phyloP scores from a whole-genome alignment of 2,113 vertebrate genomes.

The Notothenia rossii region DNA sequence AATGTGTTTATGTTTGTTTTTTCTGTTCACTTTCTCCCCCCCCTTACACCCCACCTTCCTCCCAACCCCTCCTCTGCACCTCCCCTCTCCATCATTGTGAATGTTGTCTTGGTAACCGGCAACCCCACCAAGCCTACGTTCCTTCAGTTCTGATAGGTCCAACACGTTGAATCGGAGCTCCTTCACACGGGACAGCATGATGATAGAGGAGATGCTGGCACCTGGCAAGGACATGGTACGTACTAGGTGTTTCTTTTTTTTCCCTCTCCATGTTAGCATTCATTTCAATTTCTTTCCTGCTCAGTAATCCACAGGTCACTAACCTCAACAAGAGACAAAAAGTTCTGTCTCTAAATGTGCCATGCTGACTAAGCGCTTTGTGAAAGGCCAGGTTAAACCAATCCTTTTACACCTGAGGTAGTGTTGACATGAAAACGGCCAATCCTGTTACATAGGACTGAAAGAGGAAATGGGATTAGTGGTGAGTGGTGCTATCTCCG shows the following conservation, averaged over 20 bases:
- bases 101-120: slow-evolving; percentile 78
- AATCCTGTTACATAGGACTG: slow-evolving; percentile 53
- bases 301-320: slow-evolving; percentile 8
- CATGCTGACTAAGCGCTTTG: slow-evolving; percentile 13
- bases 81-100: slow-evolving; percentile 61
- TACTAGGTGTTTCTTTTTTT: neutral
- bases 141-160: slow-evolving; percentile 99
- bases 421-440: slow-evolving; percentile 30
- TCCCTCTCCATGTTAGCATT: neutral
- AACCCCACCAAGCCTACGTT: slow-evolving; percentile 93
- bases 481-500: slow-evolving; percentile 9
- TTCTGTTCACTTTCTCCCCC: slow-evolving; percentile 89
- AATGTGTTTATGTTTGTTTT: slow-evolving; percentile 82
- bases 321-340: slow-evolving; percentile 18
- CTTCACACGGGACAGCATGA: slow-evolving; percentile 97
- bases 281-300: neutral
- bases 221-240: slow-evolving; percentile 94
- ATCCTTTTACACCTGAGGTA: slow-evolving; percentile 62
- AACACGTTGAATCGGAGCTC: slow-evolving; percentile 99
- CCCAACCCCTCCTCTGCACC: slow-evolving; percentile 16
- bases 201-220: slow-evolving; percentile 97
- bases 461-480: slow-evolving; percentile 51
- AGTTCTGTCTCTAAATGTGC: slow-evolving; percentile 40
- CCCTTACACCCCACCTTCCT: slow-evolving; percentile 44
- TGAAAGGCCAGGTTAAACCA: slow-evolving; percentile 35